Base-by-base conservation (phyloP, 1,140 invertebrate species). In the Conopomorpha cramerella region DNA sequence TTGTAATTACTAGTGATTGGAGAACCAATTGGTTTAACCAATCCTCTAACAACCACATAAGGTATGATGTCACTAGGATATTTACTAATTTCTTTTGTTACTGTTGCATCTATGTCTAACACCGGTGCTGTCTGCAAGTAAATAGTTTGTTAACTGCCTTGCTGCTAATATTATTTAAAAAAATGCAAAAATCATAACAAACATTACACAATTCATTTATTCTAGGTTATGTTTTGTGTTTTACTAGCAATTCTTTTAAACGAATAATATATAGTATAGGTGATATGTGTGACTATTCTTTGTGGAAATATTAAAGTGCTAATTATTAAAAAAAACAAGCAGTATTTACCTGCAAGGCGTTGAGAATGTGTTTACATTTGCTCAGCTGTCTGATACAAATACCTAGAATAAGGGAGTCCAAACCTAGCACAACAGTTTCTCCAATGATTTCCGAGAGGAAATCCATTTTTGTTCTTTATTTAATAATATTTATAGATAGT, bases 41-140 rank as follows among this genome's bases (percentile, higher is more conserved):
- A 76, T 3, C 89, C 89, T 29, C 86, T 73, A 17, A 91, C 78
- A 7, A 87, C 85, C 16, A 87, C 81, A 78, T 90, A 91, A 8
- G 82, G 80, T 43, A 89, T 76, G 51, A 84, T 87, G 39, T 82
- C 76, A 37, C 83, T 79, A 8, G 81, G 64, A 40, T 82, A 80
- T 29, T 82, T 80, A 14, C 80, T 59, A 4, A 89, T 59, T 41
- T 84, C 65, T 12, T 81, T 65, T 31, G 80, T 81, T 3, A 90
- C 58, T 29, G 84, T 72, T 30, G 74, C 52, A 46, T 88, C 81
- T 38, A 90, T 81, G 34, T 86, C 82, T 14, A 87, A 57, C 32
- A 86, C 80, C 28, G 87, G 85, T 12, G 86, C 86, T 45, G 74
- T 78, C 88, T 87, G 77, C 15, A 64, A 58, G 29, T n/a, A n/a